These are phyloP conservation scores for Glaucopsyche alexis DNA, from an alignment of 2,888 invertebrate species.

Conservation along the genomic window DNA sequence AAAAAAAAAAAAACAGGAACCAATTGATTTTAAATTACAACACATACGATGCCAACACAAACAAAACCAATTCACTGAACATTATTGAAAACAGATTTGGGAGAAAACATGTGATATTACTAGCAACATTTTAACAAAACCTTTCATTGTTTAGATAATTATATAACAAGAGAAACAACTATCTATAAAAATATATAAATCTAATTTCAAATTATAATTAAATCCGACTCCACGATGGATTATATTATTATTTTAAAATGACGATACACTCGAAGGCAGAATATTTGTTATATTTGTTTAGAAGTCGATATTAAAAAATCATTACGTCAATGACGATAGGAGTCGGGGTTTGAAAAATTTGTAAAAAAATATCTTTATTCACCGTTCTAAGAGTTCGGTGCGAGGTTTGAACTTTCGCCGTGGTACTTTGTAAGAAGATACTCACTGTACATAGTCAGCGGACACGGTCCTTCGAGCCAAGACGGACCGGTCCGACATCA, in stretches of 20 bases:
- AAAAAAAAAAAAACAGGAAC: slow-evolving; percentile 22
- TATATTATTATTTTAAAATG: slow-evolving; percentile 31
- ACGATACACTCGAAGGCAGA: slow-evolving; percentile 25
- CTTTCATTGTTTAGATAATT: slow-evolving; percentile 52
- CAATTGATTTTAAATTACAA: slow-evolving; percentile 27
- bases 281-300: slow-evolving; percentile 24
- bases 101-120: slow-evolving; percentile 35
- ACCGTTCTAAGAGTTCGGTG: slow-evolving; percentile 46
- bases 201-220: slow-evolving; percentile 68
- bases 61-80: slow-evolving; percentile 27
- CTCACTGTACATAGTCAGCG: background rate
- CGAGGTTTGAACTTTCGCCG: slow-evolving; percentile 16
- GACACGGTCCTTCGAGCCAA: background rate
- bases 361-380: slow-evolving; percentile 68
- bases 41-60: slow-evolving; percentile 25
- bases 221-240: slow-evolving; percentile 47
- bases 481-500: background rate
- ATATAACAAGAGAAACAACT: slow-evolving; percentile 72
- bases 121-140: slow-evolving; percentile 60
- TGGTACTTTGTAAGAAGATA: background rate
- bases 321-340: slow-evolving; percentile 31
- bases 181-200: slow-evolving; percentile 78
- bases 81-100: slow-evolving; percentile 22
- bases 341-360: slow-evolving; percentile 49
- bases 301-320: slow-evolving; percentile 11